Evolutionary conservation across 2,113 vertebrate genomes (phyloP).

Genomic region (Ochotona curzoniae): DNA sequence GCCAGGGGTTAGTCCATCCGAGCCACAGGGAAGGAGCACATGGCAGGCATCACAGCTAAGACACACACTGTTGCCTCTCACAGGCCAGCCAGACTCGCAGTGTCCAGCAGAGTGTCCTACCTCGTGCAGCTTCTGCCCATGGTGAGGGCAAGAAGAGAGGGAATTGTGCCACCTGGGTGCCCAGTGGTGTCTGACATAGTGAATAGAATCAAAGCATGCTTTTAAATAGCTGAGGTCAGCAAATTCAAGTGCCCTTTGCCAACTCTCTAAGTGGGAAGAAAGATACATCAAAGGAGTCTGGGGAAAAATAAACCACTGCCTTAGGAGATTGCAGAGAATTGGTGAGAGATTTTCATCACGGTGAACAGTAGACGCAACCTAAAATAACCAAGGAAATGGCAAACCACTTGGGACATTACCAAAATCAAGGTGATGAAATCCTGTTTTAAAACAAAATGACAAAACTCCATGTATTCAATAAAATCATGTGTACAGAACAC

Average conservation of each 20-base stretch:
- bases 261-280: constrained; percentile 8
- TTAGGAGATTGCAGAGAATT: neutral
- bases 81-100: neutral
- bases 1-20: accelerated
- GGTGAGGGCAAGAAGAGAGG: neutral
- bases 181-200: neutral
- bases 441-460: neutral
- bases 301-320: neutral
- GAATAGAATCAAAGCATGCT: neutral
- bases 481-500: neutral
- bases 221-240: neutral
- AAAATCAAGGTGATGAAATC: neutral
- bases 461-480: neutral
- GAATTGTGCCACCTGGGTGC: neutral
- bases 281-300: neutral
- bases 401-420: neutral
- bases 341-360: neutral
- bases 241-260: constrained; percentile 13
- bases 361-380: neutral
- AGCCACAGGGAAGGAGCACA: too few relatives aligned
- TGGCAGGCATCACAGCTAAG: neutral
- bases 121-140: neutral
- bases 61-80: accelerated
- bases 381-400: neutral
- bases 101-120: accelerated